A percentile compares a stretch with the other conserved stretches of the same genome.
Conservation (phyloP, 2,888 invertebrate species). For the Diabrotica balteata region DNA sequence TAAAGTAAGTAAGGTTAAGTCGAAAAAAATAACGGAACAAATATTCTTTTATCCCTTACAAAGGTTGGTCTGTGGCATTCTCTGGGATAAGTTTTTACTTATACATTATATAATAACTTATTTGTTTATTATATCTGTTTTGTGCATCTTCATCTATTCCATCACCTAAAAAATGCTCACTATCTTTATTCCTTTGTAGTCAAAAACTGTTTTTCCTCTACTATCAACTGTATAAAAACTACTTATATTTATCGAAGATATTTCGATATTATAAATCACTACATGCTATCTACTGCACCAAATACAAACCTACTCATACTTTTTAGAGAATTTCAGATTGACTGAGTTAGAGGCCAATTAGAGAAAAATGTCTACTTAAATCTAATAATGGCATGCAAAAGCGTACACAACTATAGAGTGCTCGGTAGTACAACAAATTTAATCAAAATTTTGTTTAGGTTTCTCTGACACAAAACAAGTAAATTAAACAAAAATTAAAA, state of each 20-base stretch:
- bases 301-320: constrained; percentile 24
- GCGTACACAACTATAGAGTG: constrained; percentile 60
- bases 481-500: neutral
- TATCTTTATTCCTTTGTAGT: too few species aligned
- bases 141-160: too few species aligned
- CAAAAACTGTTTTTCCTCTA: too few species aligned
- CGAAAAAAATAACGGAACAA: too few species aligned
- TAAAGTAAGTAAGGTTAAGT: neutral
- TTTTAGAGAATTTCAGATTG: constrained; percentile 14
- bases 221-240: too few species aligned
- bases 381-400: constrained; percentile 33
- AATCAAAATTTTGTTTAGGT: constrained; percentile 10
- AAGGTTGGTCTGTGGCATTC: too few species aligned
- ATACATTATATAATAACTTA: too few species aligned
- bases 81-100: too few species aligned
- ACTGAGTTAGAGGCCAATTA: constrained; percentile 18
- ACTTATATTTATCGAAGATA: too few species aligned
- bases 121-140: too few species aligned
- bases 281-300: constrained; percentile 15
- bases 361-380: constrained; percentile 22
- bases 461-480: constrained; percentile 21
- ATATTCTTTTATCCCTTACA: too few species aligned
- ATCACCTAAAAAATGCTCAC: too few species aligned
- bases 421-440: constrained; percentile 41
- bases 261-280: neutral